A percentile compares a stretch with the other conserved stretches of the same genome.
phyloP scores from a whole-genome alignment of 2,888 invertebrate genomes.

The Sminthurides aquaticus region DNA sequence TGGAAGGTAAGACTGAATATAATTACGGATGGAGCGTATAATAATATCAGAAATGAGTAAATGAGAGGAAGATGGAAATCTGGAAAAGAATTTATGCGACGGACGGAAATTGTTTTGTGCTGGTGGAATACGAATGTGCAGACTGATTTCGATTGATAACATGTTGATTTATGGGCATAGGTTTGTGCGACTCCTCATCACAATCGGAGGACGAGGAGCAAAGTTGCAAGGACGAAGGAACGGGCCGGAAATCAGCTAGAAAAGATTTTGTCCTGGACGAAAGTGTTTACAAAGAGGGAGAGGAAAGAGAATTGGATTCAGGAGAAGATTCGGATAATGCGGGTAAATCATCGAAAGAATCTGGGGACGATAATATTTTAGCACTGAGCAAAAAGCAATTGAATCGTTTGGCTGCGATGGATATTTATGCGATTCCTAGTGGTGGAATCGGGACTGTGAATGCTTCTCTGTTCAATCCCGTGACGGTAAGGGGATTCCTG shows the following conservation, averaged over 20 bases:
- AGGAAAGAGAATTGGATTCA: neutral
- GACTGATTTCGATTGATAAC: too few relatives aligned
- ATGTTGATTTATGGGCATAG: neutral
- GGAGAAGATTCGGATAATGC: neutral
- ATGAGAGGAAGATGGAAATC: too few relatives aligned
- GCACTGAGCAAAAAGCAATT: constrained; percentile 21
- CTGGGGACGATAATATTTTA: neutral
- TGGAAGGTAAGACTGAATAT: constrained; percentile 4
- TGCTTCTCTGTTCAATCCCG: constrained; percentile 22
- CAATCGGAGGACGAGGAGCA: constrained; percentile 5
- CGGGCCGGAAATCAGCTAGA: too few relatives aligned
- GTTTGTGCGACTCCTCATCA: constrained; percentile 10
- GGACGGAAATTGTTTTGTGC: too few relatives aligned
- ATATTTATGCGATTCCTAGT: constrained; percentile 21
- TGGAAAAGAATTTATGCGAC: too few relatives aligned
- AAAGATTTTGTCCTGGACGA: neutral
- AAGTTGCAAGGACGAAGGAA: neutral
- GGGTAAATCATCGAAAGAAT: neutral
- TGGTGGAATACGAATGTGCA: too few relatives aligned
- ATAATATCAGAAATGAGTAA: too few relatives aligned
- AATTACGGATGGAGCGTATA: neutral
- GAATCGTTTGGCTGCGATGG: constrained; percentile 22
- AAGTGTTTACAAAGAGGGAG: neutral
- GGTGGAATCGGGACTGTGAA: constrained; percentile 23
- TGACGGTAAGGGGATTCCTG: constrained; percentile 18